phyloP scores from a whole-genome alignment of 2,888 invertebrate species.

The Tyria jacobaeae region DNA sequence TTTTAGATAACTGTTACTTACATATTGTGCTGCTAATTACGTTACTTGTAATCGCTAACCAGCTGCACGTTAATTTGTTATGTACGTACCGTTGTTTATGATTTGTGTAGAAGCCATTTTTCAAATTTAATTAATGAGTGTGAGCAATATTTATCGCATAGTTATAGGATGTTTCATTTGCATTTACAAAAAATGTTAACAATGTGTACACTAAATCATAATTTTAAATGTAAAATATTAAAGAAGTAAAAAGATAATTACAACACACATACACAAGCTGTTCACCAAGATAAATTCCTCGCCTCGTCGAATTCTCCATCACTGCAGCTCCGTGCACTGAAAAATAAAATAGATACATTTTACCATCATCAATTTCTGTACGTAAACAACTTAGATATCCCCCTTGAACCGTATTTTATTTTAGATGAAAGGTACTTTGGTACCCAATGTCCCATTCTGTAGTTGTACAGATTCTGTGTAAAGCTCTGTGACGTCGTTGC shows the following conservation, averaged over 20 bases:
- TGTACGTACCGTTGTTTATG: background rate
- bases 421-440: no score
- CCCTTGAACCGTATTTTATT: no score
- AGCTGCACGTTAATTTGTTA: background rate
- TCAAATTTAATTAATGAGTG: conserved; percentile 45
- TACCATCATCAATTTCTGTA: no score
- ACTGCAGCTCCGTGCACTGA: background rate
- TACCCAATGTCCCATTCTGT: no score
- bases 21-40: background rate
- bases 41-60: background rate
- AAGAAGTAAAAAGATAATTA: background rate
- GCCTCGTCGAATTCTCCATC: background rate
- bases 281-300: no score
- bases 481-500: no score
- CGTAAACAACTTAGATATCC: no score
- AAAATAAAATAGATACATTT: background rate
- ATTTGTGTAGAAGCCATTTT: conserved; percentile 29
- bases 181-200: no score
- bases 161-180: background rate
- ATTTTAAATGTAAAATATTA: background rate
- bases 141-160: background rate
- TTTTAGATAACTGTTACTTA: conserved; percentile 1
- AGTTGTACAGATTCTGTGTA: no score
- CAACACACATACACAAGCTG: no score
- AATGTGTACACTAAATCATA: no score